Conservation (phyloP, 1,140 invertebrate species). For the Zaprionus vittiger region DNA sequence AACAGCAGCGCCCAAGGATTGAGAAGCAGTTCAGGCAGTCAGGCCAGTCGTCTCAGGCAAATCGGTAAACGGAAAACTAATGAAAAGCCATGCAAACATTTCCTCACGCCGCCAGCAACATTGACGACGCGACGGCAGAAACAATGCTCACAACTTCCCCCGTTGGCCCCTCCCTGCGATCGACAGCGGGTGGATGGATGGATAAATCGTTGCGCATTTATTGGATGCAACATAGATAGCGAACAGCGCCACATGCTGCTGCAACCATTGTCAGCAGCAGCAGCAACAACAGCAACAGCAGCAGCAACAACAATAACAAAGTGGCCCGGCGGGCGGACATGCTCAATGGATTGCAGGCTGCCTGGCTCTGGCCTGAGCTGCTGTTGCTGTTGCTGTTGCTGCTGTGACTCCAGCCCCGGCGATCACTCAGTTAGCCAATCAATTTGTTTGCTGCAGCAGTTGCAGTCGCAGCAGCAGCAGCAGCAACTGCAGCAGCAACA, state of each 20-base stretch:
- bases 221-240: conserved; percentile 60
- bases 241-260: conserved; percentile 51
- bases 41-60: conserved; percentile 39
- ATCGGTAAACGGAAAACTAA: conserved; percentile 71
- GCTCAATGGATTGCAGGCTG: conserved; percentile 31
- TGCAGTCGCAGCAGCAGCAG: conserved; percentile 29
- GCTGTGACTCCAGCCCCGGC: conserved; percentile 21
- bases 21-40: conserved; percentile 39
- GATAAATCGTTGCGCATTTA: conserved; percentile 66
- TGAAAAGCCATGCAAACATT: conserved; percentile 81
- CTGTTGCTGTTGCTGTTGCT: background rate
- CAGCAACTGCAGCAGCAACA: conserved; percentile 40
- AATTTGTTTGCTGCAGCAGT: conserved; percentile 66
- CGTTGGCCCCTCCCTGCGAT: background rate
- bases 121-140: background rate
- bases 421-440: conserved; percentile 67
- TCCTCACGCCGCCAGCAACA: conserved; percentile 76
- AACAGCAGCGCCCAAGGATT: conserved; percentile 53
- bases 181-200: conserved; percentile 68
- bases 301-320: conserved; percentile 22
- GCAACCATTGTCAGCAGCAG: conserved; percentile 45
- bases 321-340: conserved; percentile 52
- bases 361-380: conserved; percentile 2
- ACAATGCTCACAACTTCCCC: background rate
- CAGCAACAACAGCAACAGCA: conserved; percentile 21